These are phyloP conservation scores for Lasioglossum pauxillum DNA, from an alignment of 2,888 invertebrate genomes.

Conservation along the genomic window DNA sequence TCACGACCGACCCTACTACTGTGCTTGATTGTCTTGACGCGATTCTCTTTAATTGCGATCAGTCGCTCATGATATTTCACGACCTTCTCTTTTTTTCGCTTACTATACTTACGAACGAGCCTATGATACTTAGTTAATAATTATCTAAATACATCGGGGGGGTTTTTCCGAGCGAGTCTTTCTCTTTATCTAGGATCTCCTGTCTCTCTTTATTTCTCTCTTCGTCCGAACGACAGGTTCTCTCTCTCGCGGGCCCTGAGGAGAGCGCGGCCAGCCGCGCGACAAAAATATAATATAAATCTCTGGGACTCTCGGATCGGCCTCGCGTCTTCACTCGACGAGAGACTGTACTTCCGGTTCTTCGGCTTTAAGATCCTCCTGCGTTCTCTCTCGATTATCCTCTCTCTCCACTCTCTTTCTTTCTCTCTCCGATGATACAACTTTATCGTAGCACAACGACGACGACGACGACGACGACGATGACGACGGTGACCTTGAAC, in stretches of 20 bases:
- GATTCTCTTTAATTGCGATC: slow-evolving; percentile 76
- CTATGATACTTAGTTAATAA: neutral
- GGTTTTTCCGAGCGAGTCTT: neutral
- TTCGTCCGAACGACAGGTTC: neutral
- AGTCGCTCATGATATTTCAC: slow-evolving; percentile 59
- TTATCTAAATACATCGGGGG: neutral
- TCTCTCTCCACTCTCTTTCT: neutral
- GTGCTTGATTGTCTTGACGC: slow-evolving; percentile 83
- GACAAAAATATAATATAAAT: slow-evolving; percentile 31
- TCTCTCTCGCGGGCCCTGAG: neutral
- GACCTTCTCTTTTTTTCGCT: slow-evolving; percentile 47
- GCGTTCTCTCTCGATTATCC: neutral
- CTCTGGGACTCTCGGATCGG: slow-evolving; percentile 22
- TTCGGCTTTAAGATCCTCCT: slow-evolving; percentile 2
- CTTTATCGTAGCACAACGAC: slow-evolving; percentile 19
- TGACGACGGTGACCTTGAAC: slow-evolving; percentile 56
- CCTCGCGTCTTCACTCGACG: slow-evolving; percentile 45
- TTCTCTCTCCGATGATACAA: neutral
- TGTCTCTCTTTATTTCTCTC: too few species aligned
- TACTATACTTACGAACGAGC: slow-evolving; percentile 17
- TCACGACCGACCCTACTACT: slow-evolving; percentile 76
- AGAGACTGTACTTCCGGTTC: neutral
- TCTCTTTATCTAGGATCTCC: neutral
- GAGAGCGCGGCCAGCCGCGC: slow-evolving; percentile 46
- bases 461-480: slow-evolving; percentile 33